A percentile compares a stretch with the other conserved stretches of the same genome.
Conservation (phyloP, 2,888 invertebrate species). For the Odontothrips loti region DNA sequence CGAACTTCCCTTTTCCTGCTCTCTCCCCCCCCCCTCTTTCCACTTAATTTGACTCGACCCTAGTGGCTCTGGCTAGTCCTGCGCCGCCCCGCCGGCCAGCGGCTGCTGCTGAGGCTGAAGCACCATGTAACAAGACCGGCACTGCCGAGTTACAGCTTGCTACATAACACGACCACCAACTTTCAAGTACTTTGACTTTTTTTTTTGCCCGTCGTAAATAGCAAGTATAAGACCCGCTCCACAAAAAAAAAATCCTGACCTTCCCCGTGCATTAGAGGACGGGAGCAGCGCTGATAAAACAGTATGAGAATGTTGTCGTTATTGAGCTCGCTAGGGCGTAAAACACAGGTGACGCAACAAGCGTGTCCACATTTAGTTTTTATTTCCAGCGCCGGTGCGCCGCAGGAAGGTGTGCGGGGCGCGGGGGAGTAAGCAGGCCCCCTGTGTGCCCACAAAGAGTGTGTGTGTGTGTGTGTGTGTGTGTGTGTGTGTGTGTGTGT, state of each 20-base stretch:
- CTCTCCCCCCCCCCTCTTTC: neutral
- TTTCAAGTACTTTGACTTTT: neutral
- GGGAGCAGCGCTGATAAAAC: neutral
- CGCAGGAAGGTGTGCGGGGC: neutral
- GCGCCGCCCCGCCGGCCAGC: neutral
- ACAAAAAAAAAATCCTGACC: neutral
- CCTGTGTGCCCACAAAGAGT: neutral
- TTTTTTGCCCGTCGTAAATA: too few relatives aligned
- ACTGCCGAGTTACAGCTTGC: neutral
- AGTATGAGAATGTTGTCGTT: neutral
- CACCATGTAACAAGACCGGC: neutral
- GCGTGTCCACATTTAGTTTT: slow-evolving; percentile 22
- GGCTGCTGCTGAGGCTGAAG: neutral
- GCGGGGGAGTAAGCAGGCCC: neutral
- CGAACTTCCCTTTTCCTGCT: neutral
- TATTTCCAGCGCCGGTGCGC: neutral
- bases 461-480: neutral
- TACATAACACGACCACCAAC: neutral
- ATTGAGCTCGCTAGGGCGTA: neutral
- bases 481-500: too few relatives aligned
- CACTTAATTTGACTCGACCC: neutral
- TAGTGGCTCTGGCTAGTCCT: neutral
- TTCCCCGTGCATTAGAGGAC: neutral
- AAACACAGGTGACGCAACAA: neutral
- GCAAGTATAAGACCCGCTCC: neutral